phyloP scores from a whole-genome alignment of 1,140 invertebrate species.

The Olivierus martensii region DNA sequence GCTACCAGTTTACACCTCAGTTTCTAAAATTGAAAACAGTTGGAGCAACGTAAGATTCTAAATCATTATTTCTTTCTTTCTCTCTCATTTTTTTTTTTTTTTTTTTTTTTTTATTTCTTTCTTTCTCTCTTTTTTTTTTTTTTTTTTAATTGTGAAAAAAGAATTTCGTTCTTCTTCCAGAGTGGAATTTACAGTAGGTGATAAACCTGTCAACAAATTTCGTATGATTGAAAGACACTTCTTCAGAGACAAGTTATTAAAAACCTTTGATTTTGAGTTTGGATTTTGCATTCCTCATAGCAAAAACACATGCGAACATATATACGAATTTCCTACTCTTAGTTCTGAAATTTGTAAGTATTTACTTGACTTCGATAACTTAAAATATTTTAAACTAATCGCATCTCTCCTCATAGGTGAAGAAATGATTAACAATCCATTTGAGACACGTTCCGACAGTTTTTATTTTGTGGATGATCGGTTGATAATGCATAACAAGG shows the following conservation, averaged over 20 bases:
- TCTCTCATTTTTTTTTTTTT: conserved; percentile 5
- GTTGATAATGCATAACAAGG: conserved; percentile 99
- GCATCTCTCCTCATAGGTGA: conserved; percentile 49
- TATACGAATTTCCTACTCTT: conserved; percentile 93
- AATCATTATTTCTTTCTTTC: not conserved
- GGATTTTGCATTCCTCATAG: conserved; percentile 98
- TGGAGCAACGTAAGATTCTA: conserved; percentile 68
- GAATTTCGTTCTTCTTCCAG: conserved; percentile 36
- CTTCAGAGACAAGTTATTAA: conserved; percentile 82
- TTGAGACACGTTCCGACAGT: conserved; percentile 93
- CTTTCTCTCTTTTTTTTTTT: conserved; percentile 1
- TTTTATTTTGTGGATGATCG: conserved; percentile 97
- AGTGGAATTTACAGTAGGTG: conserved; percentile 92
- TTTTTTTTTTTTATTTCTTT: conserved; percentile 7
- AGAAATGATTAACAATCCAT: conserved; percentile 91
- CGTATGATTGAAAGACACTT: conserved; percentile 98
- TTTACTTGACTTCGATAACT: not conserved
- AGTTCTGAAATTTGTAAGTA: conserved; percentile 66
- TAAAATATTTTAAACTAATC: not conserved
- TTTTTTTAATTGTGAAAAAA: conserved; percentile 3
- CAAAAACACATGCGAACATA: conserved; percentile 95
- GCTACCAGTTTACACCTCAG: conserved; percentile 90
- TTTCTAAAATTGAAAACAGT: conserved; percentile 93
- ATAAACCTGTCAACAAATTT: conserved; percentile 83
- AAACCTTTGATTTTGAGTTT: conserved; percentile 99